Percentiles rank a stretch among this genome's conserved stretches.
These are phyloP conservation scores for Jacana jacana DNA, from an alignment of 2,113 vertebrate species.

Conservation along the genomic window DNA sequence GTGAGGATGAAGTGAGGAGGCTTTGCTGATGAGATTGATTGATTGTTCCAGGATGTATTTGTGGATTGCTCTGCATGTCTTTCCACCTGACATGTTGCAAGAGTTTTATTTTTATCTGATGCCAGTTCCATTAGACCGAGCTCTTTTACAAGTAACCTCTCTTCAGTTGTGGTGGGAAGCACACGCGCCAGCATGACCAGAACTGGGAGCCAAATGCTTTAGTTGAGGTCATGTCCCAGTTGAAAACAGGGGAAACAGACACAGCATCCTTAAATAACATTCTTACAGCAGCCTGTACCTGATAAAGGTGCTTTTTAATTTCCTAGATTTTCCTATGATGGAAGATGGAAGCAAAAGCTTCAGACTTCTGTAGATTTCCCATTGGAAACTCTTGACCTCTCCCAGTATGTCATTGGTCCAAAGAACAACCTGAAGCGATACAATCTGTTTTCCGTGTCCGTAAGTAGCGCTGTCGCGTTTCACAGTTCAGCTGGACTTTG, in stretches of 20 bases:
- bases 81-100: neutral
- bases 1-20: neutral
- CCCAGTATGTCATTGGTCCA: conserved; percentile 94
- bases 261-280: neutral
- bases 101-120: neutral
- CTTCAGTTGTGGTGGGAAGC: neutral
- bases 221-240: neutral
- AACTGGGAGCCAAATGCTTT: neutral
- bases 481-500: neutral
- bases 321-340: conserved; percentile 93
- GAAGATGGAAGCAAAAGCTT: conserved; percentile 97
- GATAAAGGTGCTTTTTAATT: neutral
- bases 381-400: conserved; percentile 89
- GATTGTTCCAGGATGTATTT: neutral
- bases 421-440: conserved; percentile 89
- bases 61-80: neutral
- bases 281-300: neutral
- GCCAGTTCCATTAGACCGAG: neutral
- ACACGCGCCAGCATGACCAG: neutral
- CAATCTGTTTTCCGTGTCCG: conserved; percentile 92
- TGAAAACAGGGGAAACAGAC: neutral
- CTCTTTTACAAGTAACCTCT: neutral
- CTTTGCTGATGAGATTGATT: neutral
- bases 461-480: conserved; percentile 71
- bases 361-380: conserved; percentile 95